A percentile compares a stretch with the other conserved stretches of the same genome.
Evolutionary conservation across 2,113 vertebrate species (phyloP).

Genomic region (Scartelaos histophorus): DNA sequence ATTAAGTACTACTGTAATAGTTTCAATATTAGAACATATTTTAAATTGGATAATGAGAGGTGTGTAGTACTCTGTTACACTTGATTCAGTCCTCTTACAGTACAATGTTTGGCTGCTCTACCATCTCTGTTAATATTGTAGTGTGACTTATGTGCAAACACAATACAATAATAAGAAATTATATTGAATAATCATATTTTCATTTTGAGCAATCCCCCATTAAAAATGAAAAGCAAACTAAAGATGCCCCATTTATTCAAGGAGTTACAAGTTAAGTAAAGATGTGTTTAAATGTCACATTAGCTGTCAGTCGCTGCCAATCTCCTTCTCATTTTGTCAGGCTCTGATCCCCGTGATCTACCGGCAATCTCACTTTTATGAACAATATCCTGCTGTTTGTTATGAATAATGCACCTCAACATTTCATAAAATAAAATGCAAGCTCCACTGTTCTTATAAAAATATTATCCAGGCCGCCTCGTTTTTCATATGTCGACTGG

Average conservation of each 20-base stretch:
- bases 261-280: background rate
- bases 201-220: too few relatives aligned
- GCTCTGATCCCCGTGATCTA: slow-evolving; percentile 12
- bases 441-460: slow-evolving; percentile 33
- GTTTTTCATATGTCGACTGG: slow-evolving; percentile 49
- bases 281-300: background rate
- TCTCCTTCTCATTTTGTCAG: slow-evolving; percentile 10
- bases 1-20: too few relatives aligned
- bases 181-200: too few relatives aligned
- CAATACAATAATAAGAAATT: too few relatives aligned
- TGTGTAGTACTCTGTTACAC: too few relatives aligned
- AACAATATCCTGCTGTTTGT: slow-evolving; percentile 19
- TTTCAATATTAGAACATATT: too few relatives aligned
- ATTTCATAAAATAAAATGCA: slow-evolving; percentile 25
- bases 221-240: background rate
- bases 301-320: background rate
- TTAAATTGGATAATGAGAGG: too few relatives aligned
- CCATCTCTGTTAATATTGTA: too few relatives aligned
- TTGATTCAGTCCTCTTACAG: too few relatives aligned
- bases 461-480: slow-evolving; percentile 33
- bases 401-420: slow-evolving; percentile 19
- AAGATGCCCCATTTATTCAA: background rate
- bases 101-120: too few relatives aligned
- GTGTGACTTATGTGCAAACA: too few relatives aligned
- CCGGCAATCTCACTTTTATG: background rate